Conservation (phyloP, 2,888 invertebrate species). For the Lamellibrachia columna region DNA sequence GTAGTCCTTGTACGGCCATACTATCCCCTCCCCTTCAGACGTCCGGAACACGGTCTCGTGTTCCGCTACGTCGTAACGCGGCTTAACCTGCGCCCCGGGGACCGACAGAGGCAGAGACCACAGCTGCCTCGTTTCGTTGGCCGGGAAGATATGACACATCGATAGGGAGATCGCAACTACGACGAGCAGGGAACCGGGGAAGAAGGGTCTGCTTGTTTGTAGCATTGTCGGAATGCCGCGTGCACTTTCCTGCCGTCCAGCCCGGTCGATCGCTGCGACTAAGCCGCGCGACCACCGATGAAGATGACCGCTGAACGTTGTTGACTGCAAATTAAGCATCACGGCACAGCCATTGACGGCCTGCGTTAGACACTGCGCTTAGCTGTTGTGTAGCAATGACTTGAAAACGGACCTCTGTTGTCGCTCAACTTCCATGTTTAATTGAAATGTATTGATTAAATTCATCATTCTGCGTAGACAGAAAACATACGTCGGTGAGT, state of each 20-base stretch:
- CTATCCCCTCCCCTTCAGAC: conserved; percentile 48
- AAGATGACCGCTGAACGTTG: neutral
- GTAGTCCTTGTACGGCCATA: conserved; percentile 60
- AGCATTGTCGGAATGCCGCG: neutral
- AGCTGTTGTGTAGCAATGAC: neutral
- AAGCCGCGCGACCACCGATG: neutral
- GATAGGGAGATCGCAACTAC: neutral
- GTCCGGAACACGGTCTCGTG: conserved; percentile 30
- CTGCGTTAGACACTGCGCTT: neutral
- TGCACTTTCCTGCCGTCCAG: neutral
- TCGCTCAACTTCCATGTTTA: neutral
- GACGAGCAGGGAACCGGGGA: neutral
- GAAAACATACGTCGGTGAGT: neutral
- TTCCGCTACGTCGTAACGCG: neutral
- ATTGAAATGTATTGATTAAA: neutral
- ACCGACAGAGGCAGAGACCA: neutral
- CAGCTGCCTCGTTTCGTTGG: neutral
- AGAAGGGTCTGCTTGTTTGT: neutral
- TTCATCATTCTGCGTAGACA: neutral
- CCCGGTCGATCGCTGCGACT: neutral
- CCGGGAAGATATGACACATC: neutral
- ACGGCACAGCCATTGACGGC: neutral
- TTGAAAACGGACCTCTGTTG: neutral
- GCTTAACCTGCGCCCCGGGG: neutral
- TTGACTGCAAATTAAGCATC: neutral